Percentiles rank a stretch among this genome's conserved stretches.
Conservation (phyloP, 2,113 vertebrate species). For the Mustela nigripes region DNA sequence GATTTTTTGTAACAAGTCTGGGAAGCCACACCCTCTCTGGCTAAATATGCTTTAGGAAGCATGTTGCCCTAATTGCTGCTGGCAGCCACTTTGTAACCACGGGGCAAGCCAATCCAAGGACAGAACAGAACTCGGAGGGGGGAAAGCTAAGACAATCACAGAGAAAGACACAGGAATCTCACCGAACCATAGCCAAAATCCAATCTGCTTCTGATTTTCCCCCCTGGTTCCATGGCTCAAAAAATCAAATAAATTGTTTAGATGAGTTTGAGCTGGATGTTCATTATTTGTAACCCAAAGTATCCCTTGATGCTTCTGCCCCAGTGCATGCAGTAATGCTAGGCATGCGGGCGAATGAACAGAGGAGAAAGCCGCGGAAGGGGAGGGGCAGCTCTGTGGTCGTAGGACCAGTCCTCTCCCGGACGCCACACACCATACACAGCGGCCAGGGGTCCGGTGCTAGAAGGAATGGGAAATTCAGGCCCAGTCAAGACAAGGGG, state of each 20-base stretch:
- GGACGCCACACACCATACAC: background rate
- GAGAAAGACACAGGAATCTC: background rate
- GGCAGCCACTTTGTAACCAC: background rate
- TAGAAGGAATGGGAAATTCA: background rate
- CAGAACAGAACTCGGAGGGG: background rate
- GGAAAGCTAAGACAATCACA: background rate
- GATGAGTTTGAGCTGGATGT: background rate
- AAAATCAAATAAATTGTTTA: background rate
- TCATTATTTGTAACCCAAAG: background rate
- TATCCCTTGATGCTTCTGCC: background rate
- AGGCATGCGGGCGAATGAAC: background rate
- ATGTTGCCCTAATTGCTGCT: background rate
- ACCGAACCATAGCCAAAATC: background rate
- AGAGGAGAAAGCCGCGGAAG: background rate
- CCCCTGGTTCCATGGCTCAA: background rate
- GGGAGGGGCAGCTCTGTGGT: accelerated
- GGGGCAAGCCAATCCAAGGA: background rate
- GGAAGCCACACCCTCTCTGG: background rate
- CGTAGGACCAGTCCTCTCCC: background rate
- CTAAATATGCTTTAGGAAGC: background rate
- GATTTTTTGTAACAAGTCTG: background rate
- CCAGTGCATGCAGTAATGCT: background rate
- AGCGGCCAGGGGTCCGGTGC: background rate
- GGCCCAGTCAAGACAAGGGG: background rate
- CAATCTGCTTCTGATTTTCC: background rate